A percentile compares a stretch with the other conserved stretches of the same genome.
Conservation (phyloP, 2,888 invertebrate genomes). For the Ochropleura leucogaster region DNA sequence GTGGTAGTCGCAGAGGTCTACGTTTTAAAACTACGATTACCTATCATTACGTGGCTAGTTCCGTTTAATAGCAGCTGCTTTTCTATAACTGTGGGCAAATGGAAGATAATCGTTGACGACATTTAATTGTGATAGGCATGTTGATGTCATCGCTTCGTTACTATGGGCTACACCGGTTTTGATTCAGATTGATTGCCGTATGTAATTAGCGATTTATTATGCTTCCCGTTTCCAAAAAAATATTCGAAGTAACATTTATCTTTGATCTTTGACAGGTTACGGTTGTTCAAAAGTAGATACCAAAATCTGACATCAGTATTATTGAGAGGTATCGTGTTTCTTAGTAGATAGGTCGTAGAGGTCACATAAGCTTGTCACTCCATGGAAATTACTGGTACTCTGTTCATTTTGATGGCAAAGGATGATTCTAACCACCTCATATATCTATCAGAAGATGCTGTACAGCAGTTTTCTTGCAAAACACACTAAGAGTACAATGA, state of each 20-base stretch:
- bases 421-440: too few relatives aligned
- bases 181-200: constrained; percentile 24
- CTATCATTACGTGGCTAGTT: constrained; percentile 9
- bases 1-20: neutral
- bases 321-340: too few relatives aligned
- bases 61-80: constrained; percentile 22
- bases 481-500: too few relatives aligned
- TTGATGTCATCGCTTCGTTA: constrained; percentile 15
- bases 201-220: constrained; percentile 23
- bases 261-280: neutral
- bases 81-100: constrained; percentile 23
- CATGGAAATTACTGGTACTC: too few relatives aligned
- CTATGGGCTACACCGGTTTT: constrained; percentile 50
- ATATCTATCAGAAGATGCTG: too few relatives aligned
- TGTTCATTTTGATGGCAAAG: too few relatives aligned
- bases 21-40: neutral
- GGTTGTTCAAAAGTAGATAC: too few relatives aligned
- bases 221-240: constrained; percentile 1
- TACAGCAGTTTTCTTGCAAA: too few relatives aligned
- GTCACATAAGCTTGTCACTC: too few relatives aligned
- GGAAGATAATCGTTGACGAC: constrained; percentile 16
- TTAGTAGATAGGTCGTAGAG: too few relatives aligned
- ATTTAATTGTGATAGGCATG: constrained; percentile 1
- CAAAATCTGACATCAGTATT: neutral
- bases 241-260: neutral